Evolutionary conservation across 1,140 invertebrate genomes (phyloP).

Genomic region (Drosophila parabipectinata): DNA sequence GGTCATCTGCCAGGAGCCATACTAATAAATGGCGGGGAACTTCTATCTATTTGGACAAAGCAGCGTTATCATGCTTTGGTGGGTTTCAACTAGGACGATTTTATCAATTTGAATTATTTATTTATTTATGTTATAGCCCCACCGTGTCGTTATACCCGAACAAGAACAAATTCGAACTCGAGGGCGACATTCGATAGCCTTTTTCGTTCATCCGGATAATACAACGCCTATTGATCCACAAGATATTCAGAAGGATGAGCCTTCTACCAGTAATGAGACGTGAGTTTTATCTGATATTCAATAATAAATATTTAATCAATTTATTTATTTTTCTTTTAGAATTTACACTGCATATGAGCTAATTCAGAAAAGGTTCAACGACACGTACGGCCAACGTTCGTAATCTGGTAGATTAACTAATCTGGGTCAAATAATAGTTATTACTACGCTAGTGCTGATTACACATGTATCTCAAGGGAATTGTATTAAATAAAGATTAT

Average conservation of each 20-base stretch:
- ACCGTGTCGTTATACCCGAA: slow-evolving; percentile 89
- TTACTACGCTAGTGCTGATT: background rate
- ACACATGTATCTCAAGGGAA: slow-evolving; percentile 1
- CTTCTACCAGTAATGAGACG: slow-evolving; percentile 67
- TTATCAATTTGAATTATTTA: background rate
- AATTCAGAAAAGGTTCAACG: slow-evolving; percentile 88
- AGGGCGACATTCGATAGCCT: slow-evolving; percentile 89
- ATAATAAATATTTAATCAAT: background rate
- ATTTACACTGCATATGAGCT: slow-evolving; percentile 88
- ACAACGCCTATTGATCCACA: slow-evolving; percentile 86
- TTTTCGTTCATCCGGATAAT: slow-evolving; percentile 89
- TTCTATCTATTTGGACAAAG: slow-evolving; percentile 90
- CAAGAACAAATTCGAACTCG: slow-evolving; percentile 86
- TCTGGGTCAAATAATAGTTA: background rate
- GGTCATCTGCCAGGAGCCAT: slow-evolving; percentile 91
- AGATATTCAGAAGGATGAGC: slow-evolving; percentile 75
- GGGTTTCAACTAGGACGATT: slow-evolving; percentile 44
- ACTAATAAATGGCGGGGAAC: slow-evolving; percentile 91
- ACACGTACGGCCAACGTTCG: slow-evolving; percentile 86
- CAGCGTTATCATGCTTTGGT: slow-evolving; percentile 89
- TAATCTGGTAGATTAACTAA: slow-evolving; percentile 11
- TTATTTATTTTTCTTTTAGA: slow-evolving; percentile 48
- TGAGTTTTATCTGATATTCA: slow-evolving; percentile 26
- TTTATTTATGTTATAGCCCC: slow-evolving; percentile 84
- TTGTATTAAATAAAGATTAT: background rate